A percentile compares a stretch with the other conserved stretches of the same genome.
phyloP scores from a whole-genome alignment of 1,140 invertebrate species.

The Ladona fulva region DNA sequence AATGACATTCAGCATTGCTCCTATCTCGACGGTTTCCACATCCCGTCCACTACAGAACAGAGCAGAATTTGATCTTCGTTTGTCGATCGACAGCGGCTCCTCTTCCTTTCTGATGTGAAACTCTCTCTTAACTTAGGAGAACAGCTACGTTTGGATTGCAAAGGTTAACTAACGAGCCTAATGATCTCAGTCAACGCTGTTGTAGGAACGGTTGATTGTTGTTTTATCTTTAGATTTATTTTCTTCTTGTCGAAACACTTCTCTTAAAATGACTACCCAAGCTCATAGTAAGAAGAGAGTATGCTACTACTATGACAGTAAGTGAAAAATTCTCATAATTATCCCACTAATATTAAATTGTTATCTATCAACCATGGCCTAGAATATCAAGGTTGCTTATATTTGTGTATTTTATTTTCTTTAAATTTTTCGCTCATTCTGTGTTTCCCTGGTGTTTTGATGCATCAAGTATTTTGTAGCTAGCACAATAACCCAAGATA shows the following conservation, averaged over 20 bases:
- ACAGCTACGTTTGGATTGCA: neutral
- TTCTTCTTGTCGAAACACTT: slow-evolving; percentile 22
- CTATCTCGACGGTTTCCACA: slow-evolving; percentile 4
- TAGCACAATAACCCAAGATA: too few relatives aligned
- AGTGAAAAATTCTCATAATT: slow-evolving; percentile 43
- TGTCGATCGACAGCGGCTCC: neutral
- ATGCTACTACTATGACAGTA: slow-evolving; percentile 98
- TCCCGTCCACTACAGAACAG: neutral
- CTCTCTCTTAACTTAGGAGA: neutral
- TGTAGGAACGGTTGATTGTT: neutral
- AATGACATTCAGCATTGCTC: neutral
- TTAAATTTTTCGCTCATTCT: neutral
- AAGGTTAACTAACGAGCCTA: neutral
- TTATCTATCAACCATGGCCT: too few relatives aligned
- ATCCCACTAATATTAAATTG: neutral
- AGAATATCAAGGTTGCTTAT: neutral
- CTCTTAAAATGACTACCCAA: slow-evolving; percentile 40
- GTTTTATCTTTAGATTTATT: neutral
- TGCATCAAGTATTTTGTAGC: too few relatives aligned
- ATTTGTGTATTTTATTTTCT: neutral
- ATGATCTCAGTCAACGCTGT: neutral
- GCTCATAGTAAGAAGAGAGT: slow-evolving; percentile 85
- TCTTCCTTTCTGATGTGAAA: neutral
- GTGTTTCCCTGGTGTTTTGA: neutral
- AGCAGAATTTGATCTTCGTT: neutral